A percentile compares a stretch with the other conserved stretches of the same genome.
phyloP scores from a whole-genome alignment of 2,888 invertebrate species.

The Limenitis camilla region DNA sequence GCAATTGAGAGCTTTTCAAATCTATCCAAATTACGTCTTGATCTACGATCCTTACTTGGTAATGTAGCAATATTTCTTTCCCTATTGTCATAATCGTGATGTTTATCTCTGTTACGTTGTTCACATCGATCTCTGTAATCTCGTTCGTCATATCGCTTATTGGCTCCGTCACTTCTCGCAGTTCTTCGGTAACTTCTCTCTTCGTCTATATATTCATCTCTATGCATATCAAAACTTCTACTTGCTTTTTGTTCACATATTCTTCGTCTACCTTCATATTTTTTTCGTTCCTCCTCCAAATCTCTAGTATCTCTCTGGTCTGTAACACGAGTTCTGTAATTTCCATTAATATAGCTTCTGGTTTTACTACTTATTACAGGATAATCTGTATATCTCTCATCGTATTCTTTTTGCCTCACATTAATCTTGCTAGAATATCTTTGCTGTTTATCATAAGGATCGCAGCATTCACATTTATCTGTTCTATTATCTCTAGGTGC shows the following conservation, averaged over 20 bases:
- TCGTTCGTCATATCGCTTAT: conserved; percentile 38
- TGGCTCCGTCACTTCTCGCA: conserved; percentile 44
- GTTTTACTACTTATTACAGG: conserved; percentile 35
- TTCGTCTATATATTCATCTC: conserved; percentile 42
- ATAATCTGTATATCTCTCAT: conserved; percentile 39
- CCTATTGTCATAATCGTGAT: conserved; percentile 40
- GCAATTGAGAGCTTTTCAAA: conserved; percentile 50
- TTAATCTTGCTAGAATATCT: conserved; percentile 46
- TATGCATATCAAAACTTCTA: conserved; percentile 51
- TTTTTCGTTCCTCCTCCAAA: conserved; percentile 34
- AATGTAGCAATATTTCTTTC: conserved; percentile 31
- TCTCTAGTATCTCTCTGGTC: conserved; percentile 37
- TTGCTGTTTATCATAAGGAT: conserved; percentile 35
- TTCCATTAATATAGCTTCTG: conserved; percentile 36
- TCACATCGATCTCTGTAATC: conserved; percentile 34
- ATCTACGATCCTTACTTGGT: conserved; percentile 37
- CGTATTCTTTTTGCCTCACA: conserved; percentile 30
- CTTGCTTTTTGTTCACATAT: conserved; percentile 50
- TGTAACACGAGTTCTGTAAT: conserved; percentile 30
- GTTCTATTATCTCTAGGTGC: conserved; percentile 25
- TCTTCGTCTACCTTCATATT: conserved; percentile 41
- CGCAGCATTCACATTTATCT: conserved; percentile 35
- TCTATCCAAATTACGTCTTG: conserved; percentile 40
- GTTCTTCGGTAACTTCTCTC: conserved; percentile 39
- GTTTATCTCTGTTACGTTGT: conserved; percentile 34